phyloP scores from a whole-genome alignment of 2,797 vertebrate species.

The Acanthurus leucopareius region DNA sequence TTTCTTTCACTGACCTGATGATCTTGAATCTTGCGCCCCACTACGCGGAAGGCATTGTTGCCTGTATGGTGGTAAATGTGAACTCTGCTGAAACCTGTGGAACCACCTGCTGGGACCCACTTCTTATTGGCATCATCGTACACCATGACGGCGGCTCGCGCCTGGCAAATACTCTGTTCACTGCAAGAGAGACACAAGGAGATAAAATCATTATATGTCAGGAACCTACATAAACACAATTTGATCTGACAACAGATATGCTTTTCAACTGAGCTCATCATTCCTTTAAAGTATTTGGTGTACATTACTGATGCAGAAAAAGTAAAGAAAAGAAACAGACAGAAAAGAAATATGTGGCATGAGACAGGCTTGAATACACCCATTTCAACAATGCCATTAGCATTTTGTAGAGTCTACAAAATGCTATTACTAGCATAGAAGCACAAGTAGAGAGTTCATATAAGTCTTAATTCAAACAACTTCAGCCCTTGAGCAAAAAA shows the following conservation, averaged over 20 bases:
- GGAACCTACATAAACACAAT: neutral
- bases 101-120: constrained; percentile 97
- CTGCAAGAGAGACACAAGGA: constrained; percentile 75
- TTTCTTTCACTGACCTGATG: constrained; percentile 87
- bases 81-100: constrained; percentile 97
- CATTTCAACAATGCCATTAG: neutral
- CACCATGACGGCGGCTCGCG: constrained; percentile 98
- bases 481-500: constrained; percentile 7
- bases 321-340: neutral
- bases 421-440: neutral
- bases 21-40: constrained; percentile 99
- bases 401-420: neutral
- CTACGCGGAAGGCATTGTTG: constrained; percentile 98
- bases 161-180: constrained; percentile 99
- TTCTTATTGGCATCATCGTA: constrained; percentile 99
- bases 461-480: constrained; percentile 9
- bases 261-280: neutral
- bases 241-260: neutral
- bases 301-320: neutral
- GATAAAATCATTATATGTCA: neutral
- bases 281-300: no score
- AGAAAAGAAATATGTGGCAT: neutral
- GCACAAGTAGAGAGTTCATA: neutral
- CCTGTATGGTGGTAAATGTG: constrained; percentile 99
- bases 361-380: neutral